phyloP scores from a whole-genome alignment of 2,113 vertebrate species.

The Eonycteris spelaea region DNA sequence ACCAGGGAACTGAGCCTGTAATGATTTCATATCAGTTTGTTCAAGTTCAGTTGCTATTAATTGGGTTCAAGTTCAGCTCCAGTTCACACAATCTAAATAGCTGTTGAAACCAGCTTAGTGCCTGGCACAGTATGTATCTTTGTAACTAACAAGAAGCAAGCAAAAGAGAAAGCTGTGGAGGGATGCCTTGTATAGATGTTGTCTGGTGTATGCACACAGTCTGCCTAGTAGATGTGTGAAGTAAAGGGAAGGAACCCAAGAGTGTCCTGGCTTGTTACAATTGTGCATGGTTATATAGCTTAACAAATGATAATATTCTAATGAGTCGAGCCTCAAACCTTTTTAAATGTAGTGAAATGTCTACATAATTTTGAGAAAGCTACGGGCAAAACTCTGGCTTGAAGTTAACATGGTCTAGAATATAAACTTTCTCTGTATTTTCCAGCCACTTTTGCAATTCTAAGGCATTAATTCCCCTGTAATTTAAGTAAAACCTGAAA shows the following conservation, averaged over 20 bases:
- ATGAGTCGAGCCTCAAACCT: neutral
- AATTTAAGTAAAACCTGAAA: slow-evolving; percentile 28
- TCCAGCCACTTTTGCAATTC: neutral
- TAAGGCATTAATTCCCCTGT: slow-evolving; percentile 18
- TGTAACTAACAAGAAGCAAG: slow-evolving; percentile 68
- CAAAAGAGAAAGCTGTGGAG: slow-evolving; percentile 37
- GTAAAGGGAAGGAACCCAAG: neutral
- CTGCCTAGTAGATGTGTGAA: neutral
- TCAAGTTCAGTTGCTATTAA: slow-evolving; percentile 81
- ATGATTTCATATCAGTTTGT: slow-evolving; percentile 81
- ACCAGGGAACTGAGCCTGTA: slow-evolving; percentile 77
- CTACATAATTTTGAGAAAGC: neutral
- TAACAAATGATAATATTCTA: slow-evolving; percentile 11
- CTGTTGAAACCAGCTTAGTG: slow-evolving; percentile 73
- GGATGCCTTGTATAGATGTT: slow-evolving; percentile 4
- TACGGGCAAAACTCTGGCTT: neutral
- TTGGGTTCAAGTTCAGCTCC: slow-evolving; percentile 80
- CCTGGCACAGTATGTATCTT: slow-evolving; percentile 68
- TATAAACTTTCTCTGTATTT: neutral
- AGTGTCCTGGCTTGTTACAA: neutral
- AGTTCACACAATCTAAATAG: slow-evolving; percentile 80
- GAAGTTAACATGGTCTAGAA: neutral
- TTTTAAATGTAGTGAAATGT: neutral
- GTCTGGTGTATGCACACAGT: neutral
- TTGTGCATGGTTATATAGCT: neutral